Base-by-base conservation (phyloP, 2,797 vertebrate genomes). In the Selene dorsalis region DNA sequence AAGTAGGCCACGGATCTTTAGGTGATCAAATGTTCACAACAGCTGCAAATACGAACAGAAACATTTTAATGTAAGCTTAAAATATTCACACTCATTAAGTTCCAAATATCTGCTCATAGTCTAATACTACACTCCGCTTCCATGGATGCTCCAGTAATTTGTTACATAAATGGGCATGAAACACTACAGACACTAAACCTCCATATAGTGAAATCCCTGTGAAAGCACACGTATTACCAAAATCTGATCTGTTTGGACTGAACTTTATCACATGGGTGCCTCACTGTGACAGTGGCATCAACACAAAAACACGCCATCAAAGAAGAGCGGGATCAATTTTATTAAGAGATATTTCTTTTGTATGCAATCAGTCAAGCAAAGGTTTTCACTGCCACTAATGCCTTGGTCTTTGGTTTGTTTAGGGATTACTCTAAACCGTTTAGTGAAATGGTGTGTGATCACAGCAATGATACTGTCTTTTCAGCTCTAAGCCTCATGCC, bases 361-460 rank as follows among this genome's bases (percentile, higher is more conserved):
- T 22, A 66, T 57, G 41, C 61, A 75, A 65, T 69, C 57, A 64
- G 65, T 48, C 62, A 53, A 56, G 56, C 67, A 73, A 71, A 80
- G n/a, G 56, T 69, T 83, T 79, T 75, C 69, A 67, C 38, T 79
- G 79, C 28, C 39, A 52, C 50, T 45, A 74, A 85, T 62, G 69
- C 77, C 32, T 60, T 74, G 58, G 64, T 50, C 59, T 69, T 63
- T 52, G 52, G 72, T 91, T 84, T 84, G 73, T 84, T 85, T 59
- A 71, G 68, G 84, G 85, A 86, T 89, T 84, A 85, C 32, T 69
- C 68, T 76, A 61, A 79, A 88, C 58, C 52, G 3, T 86, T 85
- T 79, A 60, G 79, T 86, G 74, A 87, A 86, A 85, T 80, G 75
- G 58, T 76, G 67, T 86, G 82, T 77, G 80, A 84, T 86, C 64